phyloP scores from a whole-genome alignment of 2,797 vertebrate species.

The Champsocephalus esox region DNA sequence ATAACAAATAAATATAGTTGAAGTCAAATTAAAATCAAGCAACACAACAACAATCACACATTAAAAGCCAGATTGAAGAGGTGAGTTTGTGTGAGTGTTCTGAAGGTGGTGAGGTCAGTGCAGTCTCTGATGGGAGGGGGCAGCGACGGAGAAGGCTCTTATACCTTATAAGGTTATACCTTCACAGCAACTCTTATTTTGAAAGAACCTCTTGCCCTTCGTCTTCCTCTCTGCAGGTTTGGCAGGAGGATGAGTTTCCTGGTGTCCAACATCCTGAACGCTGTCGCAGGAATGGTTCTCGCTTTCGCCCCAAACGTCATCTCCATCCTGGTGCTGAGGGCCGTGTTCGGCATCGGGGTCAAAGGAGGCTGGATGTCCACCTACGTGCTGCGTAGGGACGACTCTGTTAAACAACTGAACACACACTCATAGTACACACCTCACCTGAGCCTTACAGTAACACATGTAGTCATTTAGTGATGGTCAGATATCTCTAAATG shows the following conservation, averaged over 20 bases:
- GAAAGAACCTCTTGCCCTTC: not conserved
- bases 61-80: no score
- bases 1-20: no score
- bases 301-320: conserved; percentile 89
- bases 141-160: no score
- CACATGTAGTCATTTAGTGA: not conserved
- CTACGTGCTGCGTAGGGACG: conserved; percentile 90
- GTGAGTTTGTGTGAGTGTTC: no score
- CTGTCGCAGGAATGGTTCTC: conserved; percentile 85
- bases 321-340: conserved; percentile 88
- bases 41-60: no score
- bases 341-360: conserved; percentile 88
- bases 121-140: no score
- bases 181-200: not conserved
- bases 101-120: no score
- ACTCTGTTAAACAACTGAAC: not conserved
- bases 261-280: conserved; percentile 85
- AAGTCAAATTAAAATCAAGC: no score
- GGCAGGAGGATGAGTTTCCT: conserved; percentile 90
- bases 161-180: no score
- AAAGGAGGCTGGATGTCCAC: conserved; percentile 93
- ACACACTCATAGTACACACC: not conserved
- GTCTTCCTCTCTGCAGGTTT: conserved; percentile 81
- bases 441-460: not conserved
- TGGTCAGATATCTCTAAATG: not conserved